phyloP scores from a whole-genome alignment of 1,140 invertebrate species.

The Telenomus remus region DNA sequence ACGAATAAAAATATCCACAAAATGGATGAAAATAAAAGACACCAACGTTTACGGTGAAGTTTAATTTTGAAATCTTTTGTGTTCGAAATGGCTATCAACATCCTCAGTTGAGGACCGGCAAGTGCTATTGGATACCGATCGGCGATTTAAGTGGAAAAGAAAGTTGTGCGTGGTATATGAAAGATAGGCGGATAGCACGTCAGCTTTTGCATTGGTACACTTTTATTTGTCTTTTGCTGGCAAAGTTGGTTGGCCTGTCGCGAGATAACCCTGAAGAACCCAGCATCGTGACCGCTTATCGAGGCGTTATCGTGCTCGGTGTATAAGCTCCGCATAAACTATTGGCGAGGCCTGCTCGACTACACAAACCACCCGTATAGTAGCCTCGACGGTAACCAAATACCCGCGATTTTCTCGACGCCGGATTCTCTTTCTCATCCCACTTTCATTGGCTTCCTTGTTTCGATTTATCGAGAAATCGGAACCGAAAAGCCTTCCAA shows the following conservation, averaged over 20 bases:
- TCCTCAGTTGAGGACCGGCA: background rate
- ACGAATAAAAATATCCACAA: background rate
- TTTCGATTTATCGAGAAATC: constrained; percentile 74
- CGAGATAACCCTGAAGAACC: constrained; percentile 66
- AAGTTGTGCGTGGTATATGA: constrained; percentile 53
- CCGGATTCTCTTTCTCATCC: constrained; percentile 68
- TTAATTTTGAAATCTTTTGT: no score
- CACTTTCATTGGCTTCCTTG: constrained; percentile 69
- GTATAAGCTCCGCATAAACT: constrained; percentile 55
- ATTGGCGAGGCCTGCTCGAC: constrained; percentile 29
- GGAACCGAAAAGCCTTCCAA: constrained; percentile 64
- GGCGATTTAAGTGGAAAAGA: constrained; percentile 50
- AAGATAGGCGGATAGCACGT: constrained; percentile 53
- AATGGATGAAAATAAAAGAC: no score
- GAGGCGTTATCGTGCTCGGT: constrained; percentile 59
- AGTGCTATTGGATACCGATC: constrained; percentile 43
- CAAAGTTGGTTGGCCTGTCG: constrained; percentile 66
- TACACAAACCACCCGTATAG: constrained; percentile 50
- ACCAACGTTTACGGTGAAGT: no score
- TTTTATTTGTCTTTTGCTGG: constrained; percentile 51
- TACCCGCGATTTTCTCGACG: constrained; percentile 58
- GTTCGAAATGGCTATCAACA: no score
- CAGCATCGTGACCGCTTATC: constrained; percentile 66
- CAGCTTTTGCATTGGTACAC: constrained; percentile 46
- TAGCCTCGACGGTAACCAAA: constrained; percentile 61